Conservation (phyloP, 2,113 vertebrate species). For the Triplophysa dalaica region DNA sequence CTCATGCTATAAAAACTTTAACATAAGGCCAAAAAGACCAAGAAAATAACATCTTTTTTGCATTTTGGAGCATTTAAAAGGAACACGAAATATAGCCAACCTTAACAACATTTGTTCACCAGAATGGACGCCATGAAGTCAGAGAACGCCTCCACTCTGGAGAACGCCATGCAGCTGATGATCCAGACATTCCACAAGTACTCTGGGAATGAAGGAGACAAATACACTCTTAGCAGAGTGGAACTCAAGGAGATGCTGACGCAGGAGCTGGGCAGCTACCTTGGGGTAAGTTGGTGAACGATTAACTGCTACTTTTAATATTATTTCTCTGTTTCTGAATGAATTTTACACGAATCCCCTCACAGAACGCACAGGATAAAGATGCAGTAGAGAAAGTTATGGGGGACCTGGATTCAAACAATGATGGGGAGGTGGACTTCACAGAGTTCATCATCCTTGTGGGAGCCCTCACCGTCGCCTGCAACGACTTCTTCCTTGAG, state of each 20-base stretch:
- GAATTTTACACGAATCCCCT: not conserved
- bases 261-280: slow-evolving; percentile 75
- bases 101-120: not conserved
- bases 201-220: slow-evolving; percentile 82
- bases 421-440: slow-evolving; percentile 81
- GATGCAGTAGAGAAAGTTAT: slow-evolving; percentile 80
- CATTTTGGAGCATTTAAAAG: not conserved
- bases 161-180: slow-evolving; percentile 82
- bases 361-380: slow-evolving; percentile 77
- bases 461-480: slow-evolving; percentile 79
- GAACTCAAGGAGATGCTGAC: slow-evolving; percentile 84
- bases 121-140: slow-evolving; percentile 71
- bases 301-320: not conserved
- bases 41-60: not conserved
- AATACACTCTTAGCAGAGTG: slow-evolving; percentile 78
- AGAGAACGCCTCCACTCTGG: slow-evolving; percentile 74
- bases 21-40: not conserved
- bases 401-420: slow-evolving; percentile 78
- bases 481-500: slow-evolving; percentile 81
- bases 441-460: slow-evolving; percentile 80
- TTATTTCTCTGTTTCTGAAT: not conserved
- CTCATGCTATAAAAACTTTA: slow-evolving; percentile 14
- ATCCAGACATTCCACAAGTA: slow-evolving; percentile 87
- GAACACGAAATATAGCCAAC: not conserved
- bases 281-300: slow-evolving; percentile 65